Evolutionary conservation across 2,113 vertebrate species (phyloP), one percentile per base, ranked within the genome.

Genomic region (Larimichthys crocea): DNA sequence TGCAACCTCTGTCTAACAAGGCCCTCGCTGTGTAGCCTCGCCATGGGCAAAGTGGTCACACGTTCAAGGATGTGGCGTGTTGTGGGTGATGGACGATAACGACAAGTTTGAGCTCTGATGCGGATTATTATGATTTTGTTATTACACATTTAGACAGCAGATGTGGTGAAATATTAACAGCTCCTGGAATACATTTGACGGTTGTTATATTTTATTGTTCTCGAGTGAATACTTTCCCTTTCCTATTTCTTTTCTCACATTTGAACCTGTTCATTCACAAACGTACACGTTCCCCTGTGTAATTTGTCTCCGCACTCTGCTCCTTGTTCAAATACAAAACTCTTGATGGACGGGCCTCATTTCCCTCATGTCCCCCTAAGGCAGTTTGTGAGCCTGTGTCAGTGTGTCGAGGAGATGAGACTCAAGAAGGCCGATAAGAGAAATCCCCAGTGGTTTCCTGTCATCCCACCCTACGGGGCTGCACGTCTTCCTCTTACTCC

Each of bases 381-480:
- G 53, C 12, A 14, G 35, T 52, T 60, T 19, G 14, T 42, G 40
- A 48, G 73, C 49, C 48, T 59, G 40, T 19, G 74, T 48, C 49
- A 2, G 35, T 75, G 50, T 40, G 50, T 20, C 8, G 44, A 60
- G 59, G 35, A 2, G 22, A 46, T 26, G 16, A 16, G 24, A n/a
- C 40, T 57, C 2, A 49, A 56, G 10, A 61, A 29, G 8, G 19
- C 16, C 1, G 0, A 61, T 56, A 35, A 73, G 15, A 16, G 14
- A 74, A 69, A 19, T 35, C 69, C 73, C 2, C 67, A 52, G 40
- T 26, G 0, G 22, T 80, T 85, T 66, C 53, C 53, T 31, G 4
- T 70, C 35, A 55, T 53, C 17, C 31, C 20, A 2, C 15, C 74
- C 5, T 31, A 61, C 1, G 3, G 14, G 24, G 14, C 3, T 19